A percentile compares a stretch with the other conserved stretches of the same genome.
Evolutionary conservation across 2,113 vertebrate species (phyloP).

Genomic region (Psettodes erumei): DNA sequence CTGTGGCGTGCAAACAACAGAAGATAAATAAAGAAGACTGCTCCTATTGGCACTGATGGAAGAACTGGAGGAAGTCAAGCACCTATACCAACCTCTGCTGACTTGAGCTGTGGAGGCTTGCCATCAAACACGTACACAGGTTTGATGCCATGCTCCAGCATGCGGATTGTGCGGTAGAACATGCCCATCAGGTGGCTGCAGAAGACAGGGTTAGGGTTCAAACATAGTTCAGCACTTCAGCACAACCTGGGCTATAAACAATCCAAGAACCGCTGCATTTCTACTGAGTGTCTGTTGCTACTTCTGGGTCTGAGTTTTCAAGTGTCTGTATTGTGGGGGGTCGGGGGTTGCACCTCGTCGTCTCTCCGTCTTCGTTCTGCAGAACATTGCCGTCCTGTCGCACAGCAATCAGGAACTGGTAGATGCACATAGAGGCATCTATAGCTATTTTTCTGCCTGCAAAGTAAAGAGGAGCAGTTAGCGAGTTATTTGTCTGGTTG

Average conservation of each 20-base stretch:
- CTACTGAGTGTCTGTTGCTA: not conserved
- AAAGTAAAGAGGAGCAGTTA: not conserved
- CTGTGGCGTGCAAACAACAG: not conserved
- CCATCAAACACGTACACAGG: conserved; percentile 96
- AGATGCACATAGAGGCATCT: conserved; percentile 98
- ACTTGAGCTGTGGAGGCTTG: conserved; percentile 94
- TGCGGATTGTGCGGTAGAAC: conserved; percentile 98
- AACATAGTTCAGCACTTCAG: not conserved
- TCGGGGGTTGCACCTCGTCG: conserved; percentile 84
- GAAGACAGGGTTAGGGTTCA: conserved; percentile 3
- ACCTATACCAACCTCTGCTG: conserved; percentile 85
- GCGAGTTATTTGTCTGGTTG: not conserved
- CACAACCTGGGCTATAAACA: not conserved
- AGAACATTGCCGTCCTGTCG: conserved; percentile 93
- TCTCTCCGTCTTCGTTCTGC: conserved; percentile 94
- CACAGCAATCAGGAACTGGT: conserved; percentile 97
- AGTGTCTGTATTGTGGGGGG: not conserved
- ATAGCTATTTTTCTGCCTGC: conserved; percentile 93
- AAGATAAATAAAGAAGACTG: not conserved
- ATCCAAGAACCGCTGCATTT: not conserved
- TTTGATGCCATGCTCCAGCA: conserved; percentile 96
- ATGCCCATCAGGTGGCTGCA: conserved; percentile 95
- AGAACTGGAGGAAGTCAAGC: not conserved
- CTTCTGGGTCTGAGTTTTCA: not conserved
- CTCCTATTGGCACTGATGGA: no score